Evolutionary conservation across 2,888 invertebrate species (phyloP).

Genomic region (Chymomyza caudatula): DNA sequence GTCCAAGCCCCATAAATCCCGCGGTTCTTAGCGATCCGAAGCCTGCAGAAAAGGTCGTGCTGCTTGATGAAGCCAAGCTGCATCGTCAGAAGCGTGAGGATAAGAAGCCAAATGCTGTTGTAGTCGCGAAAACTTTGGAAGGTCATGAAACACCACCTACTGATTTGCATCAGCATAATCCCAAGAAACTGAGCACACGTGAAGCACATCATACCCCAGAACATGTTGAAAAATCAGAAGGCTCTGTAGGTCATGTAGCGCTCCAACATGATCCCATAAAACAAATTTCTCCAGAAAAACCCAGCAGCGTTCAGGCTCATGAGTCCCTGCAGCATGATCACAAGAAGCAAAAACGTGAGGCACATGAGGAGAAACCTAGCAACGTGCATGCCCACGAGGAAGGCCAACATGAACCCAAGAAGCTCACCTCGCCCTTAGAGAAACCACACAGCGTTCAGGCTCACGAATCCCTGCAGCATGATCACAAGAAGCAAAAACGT

Average conservation of each 20-base stretch:
- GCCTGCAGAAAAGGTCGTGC: slow-evolving; percentile 38
- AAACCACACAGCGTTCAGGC: slow-evolving; percentile 12
- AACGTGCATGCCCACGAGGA: slow-evolving; percentile 14
- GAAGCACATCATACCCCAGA: too few species aligned
- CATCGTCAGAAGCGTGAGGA: slow-evolving; percentile 52
- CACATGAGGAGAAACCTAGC: slow-evolving; percentile 8
- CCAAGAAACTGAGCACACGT: too few species aligned
- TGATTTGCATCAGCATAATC: too few species aligned
- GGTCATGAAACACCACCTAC: too few species aligned
- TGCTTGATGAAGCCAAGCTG: slow-evolving; percentile 8
- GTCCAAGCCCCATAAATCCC: slow-evolving; percentile 72
- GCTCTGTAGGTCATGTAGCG: too few species aligned
- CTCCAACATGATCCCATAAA: not conserved
- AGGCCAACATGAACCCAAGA: not conserved
- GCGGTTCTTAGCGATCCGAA: slow-evolving; percentile 66
- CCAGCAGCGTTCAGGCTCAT: slow-evolving; percentile 1
- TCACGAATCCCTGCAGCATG: slow-evolving; percentile 16
- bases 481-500: slow-evolving; percentile 3
- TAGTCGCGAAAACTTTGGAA: too few species aligned
- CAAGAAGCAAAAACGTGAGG: slow-evolving; percentile 5
- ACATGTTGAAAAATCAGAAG: too few species aligned
- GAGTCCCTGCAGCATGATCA: slow-evolving; percentile 18
- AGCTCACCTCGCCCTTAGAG: not conserved
- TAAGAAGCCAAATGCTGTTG: not conserved
- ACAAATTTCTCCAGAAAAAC: not conserved